Evolutionary conservation across 2,113 vertebrate species (phyloP).

Genomic region (Cathartes aura): DNA sequence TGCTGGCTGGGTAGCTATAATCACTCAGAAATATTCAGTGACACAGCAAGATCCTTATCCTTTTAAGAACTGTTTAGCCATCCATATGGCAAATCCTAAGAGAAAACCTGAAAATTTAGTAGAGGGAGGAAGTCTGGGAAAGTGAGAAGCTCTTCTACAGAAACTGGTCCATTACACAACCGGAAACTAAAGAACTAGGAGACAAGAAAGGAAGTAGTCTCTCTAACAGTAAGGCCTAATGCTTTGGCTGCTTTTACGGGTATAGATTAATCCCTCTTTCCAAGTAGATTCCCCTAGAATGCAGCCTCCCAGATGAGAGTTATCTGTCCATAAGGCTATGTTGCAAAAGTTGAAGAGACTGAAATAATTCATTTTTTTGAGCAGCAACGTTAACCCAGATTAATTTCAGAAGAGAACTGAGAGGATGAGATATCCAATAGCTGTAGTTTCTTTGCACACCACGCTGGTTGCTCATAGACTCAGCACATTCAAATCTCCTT

Average conservation of each 20-base stretch:
- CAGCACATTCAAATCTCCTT: neutral
- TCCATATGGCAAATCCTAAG: neutral
- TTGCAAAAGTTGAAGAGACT: neutral
- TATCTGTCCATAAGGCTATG: neutral
- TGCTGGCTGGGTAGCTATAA: neutral
- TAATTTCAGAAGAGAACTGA: neutral
- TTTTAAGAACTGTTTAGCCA: neutral
- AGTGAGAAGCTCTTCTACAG: neutral
- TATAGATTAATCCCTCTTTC: neutral
- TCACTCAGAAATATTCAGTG: neutral
- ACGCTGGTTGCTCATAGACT: neutral
- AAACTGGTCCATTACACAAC: neutral
- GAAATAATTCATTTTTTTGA: neutral
- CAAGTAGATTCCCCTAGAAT: neutral
- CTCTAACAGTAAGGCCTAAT: neutral
- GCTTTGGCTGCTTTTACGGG: fast-evolving
- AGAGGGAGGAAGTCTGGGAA: neutral
- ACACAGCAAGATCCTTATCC: neutral
- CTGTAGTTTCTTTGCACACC: neutral
- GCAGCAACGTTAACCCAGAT: neutral
- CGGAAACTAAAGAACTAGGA: neutral
- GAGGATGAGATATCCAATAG: neutral
- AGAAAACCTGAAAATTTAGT: neutral
- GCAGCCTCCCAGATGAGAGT: neutral
- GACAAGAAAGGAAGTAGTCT: neutral